Base-by-base conservation (phyloP, 30 jellyfish, hydroid and myxozoan species). In the Aurelia coerulea region DNA sequence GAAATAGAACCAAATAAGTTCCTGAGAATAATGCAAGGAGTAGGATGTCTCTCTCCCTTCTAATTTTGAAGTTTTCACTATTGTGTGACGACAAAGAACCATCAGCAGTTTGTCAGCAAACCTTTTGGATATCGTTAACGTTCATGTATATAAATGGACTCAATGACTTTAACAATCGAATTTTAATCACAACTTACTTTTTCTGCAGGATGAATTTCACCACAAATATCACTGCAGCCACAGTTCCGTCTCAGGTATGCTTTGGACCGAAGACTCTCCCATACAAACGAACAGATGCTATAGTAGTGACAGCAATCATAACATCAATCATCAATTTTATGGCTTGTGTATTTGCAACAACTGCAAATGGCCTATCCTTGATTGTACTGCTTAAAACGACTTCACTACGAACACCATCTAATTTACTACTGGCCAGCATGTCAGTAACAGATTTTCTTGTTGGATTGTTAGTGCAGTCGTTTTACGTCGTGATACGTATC, bases 341-440 rank as follows among this genome's bases (percentile, higher is more conserved):
- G 2, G 8, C 32, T 35, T 66, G 69, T 7, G 8, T 79, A 12
- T 62, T 65, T 65, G 89, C 89, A 16, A 42, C 51, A 8, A 19
- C 16, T 5, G 19, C 56, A n/a, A 79, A 79, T 53, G 49, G 80
- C 4, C n/a, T 79, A 29, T 6, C 54, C 10, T 6, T 79, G 78
- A 10, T 37, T 2, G 80, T 46, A 10, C 32, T 79, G 33, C 10
- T 13, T 49, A 52, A 68, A 33, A 63, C 64, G 46, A 33, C 23
- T 9, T 33, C 80, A 12, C 29, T 46, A 19, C 19, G 80, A 9
- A 65, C 89, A 59, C 89, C 89, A 32, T 52, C 89, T 8, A 65
- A 79, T 63, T 58, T 79, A 11, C 9, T 79, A 31, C n/a, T 79
- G 41, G 31, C 58, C 69, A 79, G 89, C 72, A 62, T 79, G 89